Base-by-base conservation (phyloP, 2,113 vertebrate species). In the Gila orcuttii region DNA sequence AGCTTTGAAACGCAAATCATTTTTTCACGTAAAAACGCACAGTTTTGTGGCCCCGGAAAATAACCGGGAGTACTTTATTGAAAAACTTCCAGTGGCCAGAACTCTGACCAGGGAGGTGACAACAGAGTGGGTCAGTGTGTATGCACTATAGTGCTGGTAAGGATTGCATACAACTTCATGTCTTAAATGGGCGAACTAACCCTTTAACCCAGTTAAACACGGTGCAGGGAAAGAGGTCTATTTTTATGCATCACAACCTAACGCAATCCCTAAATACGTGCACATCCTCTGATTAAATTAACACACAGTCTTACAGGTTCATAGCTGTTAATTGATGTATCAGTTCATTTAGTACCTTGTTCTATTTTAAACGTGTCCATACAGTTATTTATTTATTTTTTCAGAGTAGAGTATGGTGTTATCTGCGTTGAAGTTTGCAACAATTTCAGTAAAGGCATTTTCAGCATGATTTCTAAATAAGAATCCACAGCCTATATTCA, bases 281-380 rank as follows among this genome's bases (percentile, higher is more conserved):
- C 21, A 33, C 47, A 71, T 79, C 80, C 82, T 52, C 75, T 50
- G 82, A 84, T 87, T 87, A 85, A 79, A 87, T 79, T 84, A 82
- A 89, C 88, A 90, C 88, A 90, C 84, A 73, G 90, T 89, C 92
- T 92, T 83, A 21, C 88, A 90, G 93, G 88, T 92, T 91, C 84
- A 86, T 87, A 86, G 90, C 81, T 85, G 89, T 90, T 94, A 94
- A 95, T 94, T 94, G 91, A 89, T 84, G 82, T 92, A 92, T 92
- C 89, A 89, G 85, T 92, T 89, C 85, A 89, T 91, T 92, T 91
- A 89, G 86, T 88, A 86, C 91, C 90, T 91, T 91, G 90, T 91
- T 93, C 90, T 90, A 83, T 93, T 92, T 89, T 88, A 92, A 93
- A 94, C 89, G 87, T 90, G 92, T 90, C 90, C 88, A 90, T 88